These are phyloP conservation scores for Etheostoma perlongum DNA, from an alignment of 2,797 vertebrate genomes.

Conservation along the genomic window DNA sequence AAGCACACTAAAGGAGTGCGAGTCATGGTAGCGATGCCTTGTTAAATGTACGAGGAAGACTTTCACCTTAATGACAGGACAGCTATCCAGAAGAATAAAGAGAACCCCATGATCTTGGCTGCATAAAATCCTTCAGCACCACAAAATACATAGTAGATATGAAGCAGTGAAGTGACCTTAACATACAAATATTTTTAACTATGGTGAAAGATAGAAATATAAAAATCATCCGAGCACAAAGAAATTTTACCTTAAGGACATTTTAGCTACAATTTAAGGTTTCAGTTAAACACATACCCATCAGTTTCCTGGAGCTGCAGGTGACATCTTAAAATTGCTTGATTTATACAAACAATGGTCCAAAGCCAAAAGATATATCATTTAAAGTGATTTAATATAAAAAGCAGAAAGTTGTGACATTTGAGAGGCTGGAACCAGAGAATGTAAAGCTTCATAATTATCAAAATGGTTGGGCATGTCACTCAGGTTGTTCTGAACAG, in stretches of 20 bases:
- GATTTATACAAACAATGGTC: not conserved
- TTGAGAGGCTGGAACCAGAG: not conserved
- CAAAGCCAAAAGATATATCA: not conserved
- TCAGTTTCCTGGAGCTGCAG: not conserved
- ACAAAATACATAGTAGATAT: constrained; percentile 14
- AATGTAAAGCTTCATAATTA: not conserved
- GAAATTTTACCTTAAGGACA: not conserved
- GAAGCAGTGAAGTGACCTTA: not conserved
- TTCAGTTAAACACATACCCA: not conserved
- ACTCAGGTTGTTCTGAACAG: not conserved
- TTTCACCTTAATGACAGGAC: constrained; percentile 41
- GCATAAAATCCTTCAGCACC: not conserved
- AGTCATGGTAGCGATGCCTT: not conserved
- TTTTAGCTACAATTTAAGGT: not conserved
- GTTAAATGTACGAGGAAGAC: not conserved
- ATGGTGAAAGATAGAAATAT: not conserved
- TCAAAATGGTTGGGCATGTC: not conserved
- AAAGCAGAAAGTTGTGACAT: not conserved
- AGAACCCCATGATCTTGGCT: not conserved
- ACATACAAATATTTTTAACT: constrained; percentile 9
- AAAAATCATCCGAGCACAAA: not conserved
- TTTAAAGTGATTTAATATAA: not conserved
- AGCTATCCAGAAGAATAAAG: not conserved
- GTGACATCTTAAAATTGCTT: not conserved
- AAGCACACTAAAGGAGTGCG: not conserved